phyloP scores from a whole-genome alignment of 2,797 vertebrate genomes.

The Spea hammondii region DNA sequence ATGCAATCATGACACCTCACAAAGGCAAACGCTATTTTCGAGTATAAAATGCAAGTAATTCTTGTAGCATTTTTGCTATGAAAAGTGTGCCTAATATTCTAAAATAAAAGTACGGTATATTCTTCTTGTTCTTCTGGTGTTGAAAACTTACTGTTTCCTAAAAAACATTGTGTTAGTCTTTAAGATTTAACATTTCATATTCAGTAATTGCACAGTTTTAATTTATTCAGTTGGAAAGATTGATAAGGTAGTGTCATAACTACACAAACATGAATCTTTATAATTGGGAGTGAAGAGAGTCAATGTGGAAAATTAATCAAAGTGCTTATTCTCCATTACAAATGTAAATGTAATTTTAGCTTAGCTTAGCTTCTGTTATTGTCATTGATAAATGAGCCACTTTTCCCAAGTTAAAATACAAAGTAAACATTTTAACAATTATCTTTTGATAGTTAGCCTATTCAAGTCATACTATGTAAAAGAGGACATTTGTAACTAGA shows the following conservation, averaged over 20 bases:
- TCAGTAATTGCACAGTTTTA: conserved; percentile 32
- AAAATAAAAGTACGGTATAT: too few relatives aligned
- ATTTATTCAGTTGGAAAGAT: conserved; percentile 22
- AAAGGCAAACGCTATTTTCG: too few relatives aligned
- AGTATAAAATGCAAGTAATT: too few relatives aligned
- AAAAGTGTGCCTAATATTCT: too few relatives aligned
- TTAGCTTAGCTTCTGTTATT: conserved; percentile 13
- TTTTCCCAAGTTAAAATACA: conserved; percentile 19
- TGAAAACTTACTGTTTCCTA: background rate
- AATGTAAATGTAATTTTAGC: conserved; percentile 37
- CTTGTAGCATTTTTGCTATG: too few relatives aligned
- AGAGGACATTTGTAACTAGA: background rate
- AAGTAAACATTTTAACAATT: conserved; percentile 25
- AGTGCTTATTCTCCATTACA: conserved; percentile 26
- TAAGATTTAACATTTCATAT: conserved; percentile 6
- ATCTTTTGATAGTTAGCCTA: conserved; percentile 19
- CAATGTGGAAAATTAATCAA: conserved; percentile 39
- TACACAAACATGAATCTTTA: conserved; percentile 35
- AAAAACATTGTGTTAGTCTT: background rate
- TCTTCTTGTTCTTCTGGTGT: too few relatives aligned
- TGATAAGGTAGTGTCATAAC: conserved; percentile 41
- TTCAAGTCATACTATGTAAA: conserved; percentile 2
- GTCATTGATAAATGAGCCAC: conserved; percentile 28
- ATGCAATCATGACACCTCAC: too few relatives aligned
- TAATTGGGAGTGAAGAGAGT: conserved; percentile 41